These are phyloP conservation scores for Oreotragus oreotragus DNA, from an alignment of 2,113 vertebrate species.

Conservation along the genomic window DNA sequence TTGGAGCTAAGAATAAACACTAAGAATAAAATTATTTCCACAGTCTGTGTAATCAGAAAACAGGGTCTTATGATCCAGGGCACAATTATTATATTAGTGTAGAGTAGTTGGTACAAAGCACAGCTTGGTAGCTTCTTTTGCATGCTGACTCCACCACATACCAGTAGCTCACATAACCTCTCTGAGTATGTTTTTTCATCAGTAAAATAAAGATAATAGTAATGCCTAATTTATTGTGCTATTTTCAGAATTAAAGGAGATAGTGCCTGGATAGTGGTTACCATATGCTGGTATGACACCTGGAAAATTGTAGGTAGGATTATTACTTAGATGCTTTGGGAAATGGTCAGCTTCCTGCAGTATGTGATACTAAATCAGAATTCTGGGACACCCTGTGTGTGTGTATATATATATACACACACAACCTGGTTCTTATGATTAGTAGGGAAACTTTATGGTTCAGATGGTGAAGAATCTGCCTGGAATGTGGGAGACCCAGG, in stretches of 20 bases:
- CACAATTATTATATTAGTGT: conserved; percentile 24
- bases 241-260: neutral
- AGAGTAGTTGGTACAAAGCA: rapidly evolving
- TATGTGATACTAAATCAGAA: neutral
- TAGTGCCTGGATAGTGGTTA: neutral
- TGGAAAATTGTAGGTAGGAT: neutral
- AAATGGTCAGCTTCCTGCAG: neutral
- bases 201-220: neutral
- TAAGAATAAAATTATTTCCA: conserved; percentile 59
- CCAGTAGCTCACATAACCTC: neutral
- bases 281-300: neutral
- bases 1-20: conserved; percentile 53
- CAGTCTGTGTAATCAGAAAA: conserved; percentile 40
- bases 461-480: neutral
- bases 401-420: rapidly evolving
- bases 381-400: neutral
- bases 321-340: neutral
- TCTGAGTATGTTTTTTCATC: neutral
- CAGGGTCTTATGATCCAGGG: neutral
- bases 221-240: neutral
- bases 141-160: neutral
- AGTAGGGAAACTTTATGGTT: neutral
- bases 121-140: neutral
- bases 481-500: neutral
- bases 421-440: neutral